Evolutionary conservation across 2,113 vertebrate genomes (phyloP), one percentile per base, ranked within the genome.

Genomic region (Rhizomys pruinosus): DNA sequence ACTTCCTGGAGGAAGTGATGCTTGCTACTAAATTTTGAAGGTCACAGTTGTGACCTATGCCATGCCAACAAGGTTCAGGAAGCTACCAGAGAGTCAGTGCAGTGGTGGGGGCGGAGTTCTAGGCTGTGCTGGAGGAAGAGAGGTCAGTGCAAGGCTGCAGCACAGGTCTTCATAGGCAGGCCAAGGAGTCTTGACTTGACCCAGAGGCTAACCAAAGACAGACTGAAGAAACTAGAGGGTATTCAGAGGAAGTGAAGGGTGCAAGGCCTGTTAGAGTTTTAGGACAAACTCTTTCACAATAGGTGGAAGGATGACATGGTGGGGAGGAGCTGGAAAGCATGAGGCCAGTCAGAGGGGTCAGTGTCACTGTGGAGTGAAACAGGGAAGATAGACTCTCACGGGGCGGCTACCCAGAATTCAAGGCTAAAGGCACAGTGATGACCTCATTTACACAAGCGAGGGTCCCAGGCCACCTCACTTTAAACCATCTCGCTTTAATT

Each of bases 161-260:
- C 13, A 4, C 7, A 5, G 42, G 34, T 32, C 27, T n/a, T 22
- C 0, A 0, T 0, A 29, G 12, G 10, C 0, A 0, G 13, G 34
- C 12, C n/a, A 55, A 13, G 29, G 16, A 37, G 39, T 74, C 73
- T 37, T 0, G 9, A 61, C 57, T 19, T 55, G 23, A 11, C 52
- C 61, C 25, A 32, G 16, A 55, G 15, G 5, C 17, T 19, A 20
- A 16, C 2, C 47, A 1, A 7, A 1, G 13, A 32, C 2, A 39
- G 25, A 7, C 64, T 44, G 23, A 74, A 23, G 34, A 11, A 55
- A 52, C 9, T 34, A 59, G 32, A 57, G 9, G 1, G 63, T 82
- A 63, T 22, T 82, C 39, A 42, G 19, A 78, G 37, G 39, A 27
- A 71, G 34, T 68, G 3, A 59, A 23, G 39, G 11, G 3, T 13